Base-by-base conservation (phyloP, 2,888 invertebrate genomes). In the Agrilus mali region DNA sequence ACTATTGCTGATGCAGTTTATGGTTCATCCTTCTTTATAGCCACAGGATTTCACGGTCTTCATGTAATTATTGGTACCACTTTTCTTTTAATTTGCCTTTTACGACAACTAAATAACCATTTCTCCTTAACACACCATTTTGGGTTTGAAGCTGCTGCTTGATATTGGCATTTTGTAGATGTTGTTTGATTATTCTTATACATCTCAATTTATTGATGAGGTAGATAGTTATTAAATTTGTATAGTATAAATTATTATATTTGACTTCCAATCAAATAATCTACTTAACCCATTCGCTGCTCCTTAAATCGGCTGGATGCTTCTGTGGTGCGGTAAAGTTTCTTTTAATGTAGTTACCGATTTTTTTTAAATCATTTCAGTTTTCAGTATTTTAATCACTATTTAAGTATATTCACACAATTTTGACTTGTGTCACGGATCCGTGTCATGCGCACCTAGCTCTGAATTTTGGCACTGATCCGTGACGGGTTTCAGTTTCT, bases 41-140 rank as follows among this genome's bases (percentile, higher is more conserved):
- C 80, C 43, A 85, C 82, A 46, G 83, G 83, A 64, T 84, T 86
- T 32, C 83, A 85, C 60, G 83, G 82, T 3, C 13, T 82, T 41
- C 83, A 83, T 70, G 82, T 83, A 36, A 67, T 83, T 55, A 74
- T 78, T 60, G 78, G 77, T 50, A 70, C 73, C 17, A 61, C 68
- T 16, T 78, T 79, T 55, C 54, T 79, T 56, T 42, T 63, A 53
- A 55, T 72, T 41, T 73, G 73, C 59, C 59, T 73, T 54, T 47
- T 71, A 16, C 77, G 77, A 16, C 61, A 70, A 43, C 53, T 61
- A 51, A 62, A 59, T 45, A 61, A 65, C 39, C 74, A 76, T 51
- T 77, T 77, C 57, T 72, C 72, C 32, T 59, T 57, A 55, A 51
- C 37, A n/a, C 77, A 78, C 52, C 77, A 77, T 55, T 74, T 80